Conservation (phyloP, 2,113 vertebrate species). For the Myotis davidii region DNA sequence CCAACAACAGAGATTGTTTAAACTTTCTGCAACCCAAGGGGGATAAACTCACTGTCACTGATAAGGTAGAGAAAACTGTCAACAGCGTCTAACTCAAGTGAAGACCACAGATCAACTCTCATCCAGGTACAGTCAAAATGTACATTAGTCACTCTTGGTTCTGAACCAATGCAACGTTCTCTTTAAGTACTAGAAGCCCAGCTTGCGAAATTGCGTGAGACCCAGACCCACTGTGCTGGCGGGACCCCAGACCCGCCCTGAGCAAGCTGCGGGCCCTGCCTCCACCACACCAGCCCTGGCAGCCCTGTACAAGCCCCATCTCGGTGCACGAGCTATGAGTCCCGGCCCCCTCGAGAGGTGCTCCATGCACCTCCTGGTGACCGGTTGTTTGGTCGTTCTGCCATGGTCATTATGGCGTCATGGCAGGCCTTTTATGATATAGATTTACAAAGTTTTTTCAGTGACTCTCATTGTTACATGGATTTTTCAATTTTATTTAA, state of each 20-base stretch:
- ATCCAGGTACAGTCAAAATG: not conserved
- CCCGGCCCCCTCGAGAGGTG: too few species aligned
- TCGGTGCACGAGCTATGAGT: too few species aligned
- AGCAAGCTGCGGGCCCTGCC: too few species aligned
- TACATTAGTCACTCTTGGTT: not conserved
- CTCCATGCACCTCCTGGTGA: too few species aligned
- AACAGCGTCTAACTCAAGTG: not conserved
- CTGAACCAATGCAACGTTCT: not conserved
- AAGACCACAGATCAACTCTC: not conserved
- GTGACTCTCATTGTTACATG: not conserved
- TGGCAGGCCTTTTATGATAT: too few species aligned
- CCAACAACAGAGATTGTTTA: not conserved
- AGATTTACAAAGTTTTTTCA: not conserved
- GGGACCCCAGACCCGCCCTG: too few species aligned
- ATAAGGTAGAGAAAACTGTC: not conserved
- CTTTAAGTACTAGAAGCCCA: not conserved
- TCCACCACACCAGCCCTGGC: too few species aligned
- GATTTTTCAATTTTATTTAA: not conserved
- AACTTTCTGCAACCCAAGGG: not conserved
- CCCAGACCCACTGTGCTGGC: too few species aligned
- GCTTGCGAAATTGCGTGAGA: too few species aligned
- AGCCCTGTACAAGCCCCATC: too few species aligned
- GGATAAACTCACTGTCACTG: accelerated
- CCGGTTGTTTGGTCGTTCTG: too few species aligned
- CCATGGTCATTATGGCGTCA: too few species aligned